These are phyloP conservation scores for Haemorhous mexicanus DNA, from an alignment of 2,113 vertebrate genomes.

Conservation along the genomic window DNA sequence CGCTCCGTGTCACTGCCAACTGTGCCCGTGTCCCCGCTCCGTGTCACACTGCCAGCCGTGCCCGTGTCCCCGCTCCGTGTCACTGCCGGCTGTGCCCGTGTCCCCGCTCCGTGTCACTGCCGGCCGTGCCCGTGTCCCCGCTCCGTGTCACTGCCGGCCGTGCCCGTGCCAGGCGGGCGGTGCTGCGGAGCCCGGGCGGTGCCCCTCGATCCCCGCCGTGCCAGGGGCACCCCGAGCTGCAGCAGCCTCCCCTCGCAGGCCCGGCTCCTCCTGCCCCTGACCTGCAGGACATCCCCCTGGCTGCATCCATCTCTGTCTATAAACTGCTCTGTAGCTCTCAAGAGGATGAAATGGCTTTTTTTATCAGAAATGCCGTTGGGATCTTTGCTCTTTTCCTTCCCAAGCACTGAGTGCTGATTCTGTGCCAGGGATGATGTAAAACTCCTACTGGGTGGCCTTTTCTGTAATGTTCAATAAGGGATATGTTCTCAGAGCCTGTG, in stretches of 20 bases:
- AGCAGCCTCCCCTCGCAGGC: neutral
- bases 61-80: too few species aligned
- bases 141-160: neutral
- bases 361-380: neutral
- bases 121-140: too few species aligned
- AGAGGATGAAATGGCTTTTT: neutral
- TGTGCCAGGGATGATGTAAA: neutral
- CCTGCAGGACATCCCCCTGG: accelerated
- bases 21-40: neutral
- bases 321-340: neutral
- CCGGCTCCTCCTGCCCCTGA: neutral
- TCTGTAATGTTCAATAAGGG: neutral
- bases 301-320: neutral
- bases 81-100: too few species aligned
- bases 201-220: accelerated
- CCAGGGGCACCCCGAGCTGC: neutral
- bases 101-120: too few species aligned
- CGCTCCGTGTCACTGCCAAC: too few species aligned
- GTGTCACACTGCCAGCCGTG: neutral
- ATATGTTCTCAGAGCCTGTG: neutral
- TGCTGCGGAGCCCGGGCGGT: neutral
- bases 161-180: neutral
- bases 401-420: neutral
- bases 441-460: neutral
- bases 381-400: neutral